A percentile compares a stretch with the other conserved stretches of the same genome.
phyloP scores from a whole-genome alignment of 2,797 vertebrate species.

The Heterohyrax brucei region DNA sequence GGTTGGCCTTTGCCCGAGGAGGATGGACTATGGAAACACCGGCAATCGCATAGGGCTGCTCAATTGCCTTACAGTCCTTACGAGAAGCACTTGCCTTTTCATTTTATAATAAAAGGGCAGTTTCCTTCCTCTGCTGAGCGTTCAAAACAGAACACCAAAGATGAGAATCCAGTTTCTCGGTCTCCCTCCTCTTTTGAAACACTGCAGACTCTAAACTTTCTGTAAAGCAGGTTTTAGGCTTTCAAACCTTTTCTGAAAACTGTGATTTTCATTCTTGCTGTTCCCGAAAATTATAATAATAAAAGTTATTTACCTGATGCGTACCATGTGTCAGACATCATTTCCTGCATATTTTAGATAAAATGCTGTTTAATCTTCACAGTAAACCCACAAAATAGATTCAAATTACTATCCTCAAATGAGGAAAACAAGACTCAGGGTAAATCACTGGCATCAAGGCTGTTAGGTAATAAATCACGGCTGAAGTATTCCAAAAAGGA shows the following conservation, averaged over 20 bases:
- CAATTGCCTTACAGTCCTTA: slow-evolving; percentile 73
- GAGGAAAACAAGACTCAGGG: slow-evolving; percentile 34
- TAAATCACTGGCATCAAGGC: neutral
- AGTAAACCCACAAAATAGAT: neutral
- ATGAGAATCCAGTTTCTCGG: neutral
- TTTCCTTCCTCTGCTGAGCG: slow-evolving; percentile 41
- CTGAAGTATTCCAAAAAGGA: neutral
- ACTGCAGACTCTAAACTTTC: slow-evolving; percentile 10
- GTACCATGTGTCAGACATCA: neutral
- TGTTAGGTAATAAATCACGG: neutral
- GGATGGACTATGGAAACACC: neutral
- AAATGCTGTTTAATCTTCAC: slow-evolving; percentile 41
- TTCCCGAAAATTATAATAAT: slow-evolving; percentile 45
- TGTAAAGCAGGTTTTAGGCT: neutral
- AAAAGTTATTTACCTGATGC: slow-evolving; percentile 52
- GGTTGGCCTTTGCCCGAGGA: slow-evolving; percentile 71
- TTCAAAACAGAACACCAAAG: slow-evolving; percentile 37
- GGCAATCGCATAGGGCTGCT: slow-evolving; percentile 55
- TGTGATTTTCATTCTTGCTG: slow-evolving; percentile 31
- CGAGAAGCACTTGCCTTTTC: slow-evolving; percentile 53
- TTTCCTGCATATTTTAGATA: slow-evolving; percentile 22
- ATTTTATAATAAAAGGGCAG: slow-evolving; percentile 43
- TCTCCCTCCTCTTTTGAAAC: neutral
- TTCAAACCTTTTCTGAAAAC: neutral
- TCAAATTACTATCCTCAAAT: slow-evolving; percentile 25